A percentile compares a stretch with the other conserved stretches of the same genome.
Conservation (phyloP, 1,140 invertebrate species). For the Pogonomyrmex barbatus region DNA sequence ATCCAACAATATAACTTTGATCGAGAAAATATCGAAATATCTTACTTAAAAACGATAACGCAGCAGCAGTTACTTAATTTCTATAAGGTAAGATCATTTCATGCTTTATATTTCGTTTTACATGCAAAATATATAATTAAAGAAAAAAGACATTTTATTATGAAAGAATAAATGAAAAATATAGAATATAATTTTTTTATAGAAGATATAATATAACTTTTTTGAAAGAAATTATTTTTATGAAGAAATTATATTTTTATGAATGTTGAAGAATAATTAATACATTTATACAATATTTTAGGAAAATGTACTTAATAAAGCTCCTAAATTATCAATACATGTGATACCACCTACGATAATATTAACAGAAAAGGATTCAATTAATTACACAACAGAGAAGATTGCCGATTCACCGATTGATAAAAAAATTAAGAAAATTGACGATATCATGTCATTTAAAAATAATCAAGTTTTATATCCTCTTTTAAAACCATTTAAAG, state of each 20-base stretch:
- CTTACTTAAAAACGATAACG: constrained; percentile 91
- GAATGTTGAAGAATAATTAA: not conserved
- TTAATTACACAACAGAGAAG: constrained; percentile 18
- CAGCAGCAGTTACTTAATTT: constrained; percentile 94
- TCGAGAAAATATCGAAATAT: constrained; percentile 93
- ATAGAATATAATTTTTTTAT: constrained; percentile 67
- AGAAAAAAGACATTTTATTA: not conserved
- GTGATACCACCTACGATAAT: constrained; percentile 89
- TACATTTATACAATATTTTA: constrained; percentile 67
- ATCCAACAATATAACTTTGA: constrained; percentile 97
- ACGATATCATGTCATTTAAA: constrained; percentile 90
- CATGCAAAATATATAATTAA: constrained; percentile 53
- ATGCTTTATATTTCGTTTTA: constrained; percentile 52
- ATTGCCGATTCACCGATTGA: not conserved
- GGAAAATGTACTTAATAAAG: constrained; percentile 81
- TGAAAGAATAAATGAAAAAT: not conserved
- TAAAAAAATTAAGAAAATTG: constrained; percentile 83
- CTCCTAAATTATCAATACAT: constrained; percentile 90
- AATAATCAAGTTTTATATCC: constrained; percentile 89
- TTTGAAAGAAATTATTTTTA: not conserved
- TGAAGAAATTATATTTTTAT: not conserved
- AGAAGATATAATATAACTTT: not conserved
- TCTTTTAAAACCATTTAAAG: constrained; percentile 88
- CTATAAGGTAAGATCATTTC: constrained; percentile 88
- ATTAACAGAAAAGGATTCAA: constrained; percentile 39